A percentile compares a stretch with the other conserved stretches of the same genome.
Conservation (phyloP, 2,888 invertebrate genomes). For the Barypeithes pellucidus region DNA sequence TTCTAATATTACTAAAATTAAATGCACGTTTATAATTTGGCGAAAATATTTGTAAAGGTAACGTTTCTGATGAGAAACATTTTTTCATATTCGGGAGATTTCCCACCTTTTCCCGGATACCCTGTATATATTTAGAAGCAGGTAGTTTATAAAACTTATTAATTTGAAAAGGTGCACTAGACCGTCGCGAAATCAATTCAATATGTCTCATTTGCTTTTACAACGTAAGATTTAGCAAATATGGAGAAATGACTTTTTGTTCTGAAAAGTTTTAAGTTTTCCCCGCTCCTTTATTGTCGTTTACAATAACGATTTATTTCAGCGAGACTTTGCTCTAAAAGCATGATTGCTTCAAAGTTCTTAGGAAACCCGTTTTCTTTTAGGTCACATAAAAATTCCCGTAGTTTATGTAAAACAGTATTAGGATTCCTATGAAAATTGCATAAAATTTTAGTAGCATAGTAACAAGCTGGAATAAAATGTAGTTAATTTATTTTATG, state of each 20-base stretch:
- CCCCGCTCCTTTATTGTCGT: constrained; percentile 32
- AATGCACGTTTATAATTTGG: no score
- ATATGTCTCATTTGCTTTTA: neutral
- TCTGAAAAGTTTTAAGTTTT: constrained; percentile 38
- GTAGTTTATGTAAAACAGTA: constrained; percentile 8
- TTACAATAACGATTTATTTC: constrained; percentile 24
- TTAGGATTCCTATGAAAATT: constrained; percentile 6
- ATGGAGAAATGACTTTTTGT: constrained; percentile 19
- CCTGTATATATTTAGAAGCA: no score
- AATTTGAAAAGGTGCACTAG: no score
- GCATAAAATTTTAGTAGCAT: constrained; percentile 8
- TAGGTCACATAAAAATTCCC: constrained; percentile 18
- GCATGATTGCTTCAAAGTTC: constrained; percentile 19
- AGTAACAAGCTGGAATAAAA: neutral
- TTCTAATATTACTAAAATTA: no score
- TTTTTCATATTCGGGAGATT: no score
- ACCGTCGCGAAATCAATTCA: neutral
- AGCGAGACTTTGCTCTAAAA: constrained; percentile 13
- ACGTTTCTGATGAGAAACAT: no score
- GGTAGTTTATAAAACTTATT: no score
- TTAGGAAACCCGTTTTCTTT: constrained; percentile 17
- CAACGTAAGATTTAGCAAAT: neutral
- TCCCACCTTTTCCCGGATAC: no score
- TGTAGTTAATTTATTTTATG: constrained; percentile 1
- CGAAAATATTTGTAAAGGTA: no score